Base-by-base conservation (phyloP, 2,888 invertebrate genomes). In the Acanthopleura granulata region DNA sequence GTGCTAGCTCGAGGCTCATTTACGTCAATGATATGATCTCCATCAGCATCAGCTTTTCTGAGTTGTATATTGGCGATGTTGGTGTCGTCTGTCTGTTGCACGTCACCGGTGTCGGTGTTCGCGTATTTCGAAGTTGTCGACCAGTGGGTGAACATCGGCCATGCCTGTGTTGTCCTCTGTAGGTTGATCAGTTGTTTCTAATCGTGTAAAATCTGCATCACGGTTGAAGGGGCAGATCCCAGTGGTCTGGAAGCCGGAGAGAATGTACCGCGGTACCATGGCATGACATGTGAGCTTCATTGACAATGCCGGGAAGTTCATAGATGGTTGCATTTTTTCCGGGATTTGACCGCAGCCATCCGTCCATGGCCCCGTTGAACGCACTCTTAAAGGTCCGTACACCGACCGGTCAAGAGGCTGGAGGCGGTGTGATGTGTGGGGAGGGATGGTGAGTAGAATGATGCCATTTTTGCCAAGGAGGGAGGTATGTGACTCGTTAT, bases 281-380 rank as follows among this genome's bases (percentile, higher is more conserved):
- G 74, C 75, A n/a, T 18, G 62, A 72, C 74, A 62, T 72, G 16
- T 74, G 70, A n/a, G 72, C 74, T 69, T 76, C 25, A 16, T 70
- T 74, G 27, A 62, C 71, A 50, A 70, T 27, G n/a, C 66, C 61
- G 49, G 74, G 72, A 50, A 78, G 74, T 25, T 77, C 73, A 57
- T 77, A 75, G 62, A 78, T 75, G 14, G 81, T 84, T 25, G 89
- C 77, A 9, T 87, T 84, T 84, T 87, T 89, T 12, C 88, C 88
- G 6, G 86, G 83, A 82, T 84, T 78, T 49, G 72, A 69, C 72
- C 80, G 75, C 75, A 87, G 80, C 88, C 89, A 90, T 62, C 83
- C 79, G 77, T 89, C 82, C 83, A 85, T 86, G 0, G 84, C 85
- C 27, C 80, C 81, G 73, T 84, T 85, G 51, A 84, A 81, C 49